phyloP scores from a whole-genome alignment of 2,888 invertebrate genomes.

The Lucinisca nassula region DNA sequence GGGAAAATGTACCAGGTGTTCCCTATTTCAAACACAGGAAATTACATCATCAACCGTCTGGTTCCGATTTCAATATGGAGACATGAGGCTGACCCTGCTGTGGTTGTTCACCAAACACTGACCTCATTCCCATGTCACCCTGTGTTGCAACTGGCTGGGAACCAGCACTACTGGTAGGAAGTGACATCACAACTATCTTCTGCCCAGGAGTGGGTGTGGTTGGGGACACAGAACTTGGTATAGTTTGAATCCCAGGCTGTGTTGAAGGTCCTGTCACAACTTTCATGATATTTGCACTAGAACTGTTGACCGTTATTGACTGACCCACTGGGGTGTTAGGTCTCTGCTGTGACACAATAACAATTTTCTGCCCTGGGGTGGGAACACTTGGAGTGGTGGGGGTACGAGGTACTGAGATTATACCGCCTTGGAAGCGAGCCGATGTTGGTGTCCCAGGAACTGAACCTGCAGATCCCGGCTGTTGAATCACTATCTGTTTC shows the following conservation, averaged over 20 bases:
- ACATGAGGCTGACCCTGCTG: slow-evolving; percentile 35
- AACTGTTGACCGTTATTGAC: slow-evolving; percentile 55
- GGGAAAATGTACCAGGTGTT: too few species aligned
- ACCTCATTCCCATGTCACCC: slow-evolving; percentile 78
- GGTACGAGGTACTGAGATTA: slow-evolving; percentile 64
- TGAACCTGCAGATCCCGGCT: slow-evolving; percentile 66
- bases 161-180: slow-evolving; percentile 65
- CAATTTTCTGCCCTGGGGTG: slow-evolving; percentile 79
- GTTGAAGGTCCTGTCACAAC: slow-evolving; percentile 36
- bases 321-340: slow-evolving; percentile 66
- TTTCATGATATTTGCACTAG: slow-evolving; percentile 71
- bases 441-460: slow-evolving; percentile 66
- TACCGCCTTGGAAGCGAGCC: slow-evolving; percentile 55
- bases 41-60: slow-evolving; percentile 5
- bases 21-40: not conserved
- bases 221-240: slow-evolving; percentile 36
- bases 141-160: slow-evolving; percentile 30
- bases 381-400: slow-evolving; percentile 67
- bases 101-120: slow-evolving; percentile 75
- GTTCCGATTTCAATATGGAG: slow-evolving; percentile 35
- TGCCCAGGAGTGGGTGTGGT: slow-evolving; percentile 58
- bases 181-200: slow-evolving; percentile 80
- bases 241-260: slow-evolving; percentile 24
- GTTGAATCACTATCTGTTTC: slow-evolving; percentile 80
- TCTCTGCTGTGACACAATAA: slow-evolving; percentile 82